Conservation (phyloP, 2,888 invertebrate species). For the Drosophila subsilvestris region DNA sequence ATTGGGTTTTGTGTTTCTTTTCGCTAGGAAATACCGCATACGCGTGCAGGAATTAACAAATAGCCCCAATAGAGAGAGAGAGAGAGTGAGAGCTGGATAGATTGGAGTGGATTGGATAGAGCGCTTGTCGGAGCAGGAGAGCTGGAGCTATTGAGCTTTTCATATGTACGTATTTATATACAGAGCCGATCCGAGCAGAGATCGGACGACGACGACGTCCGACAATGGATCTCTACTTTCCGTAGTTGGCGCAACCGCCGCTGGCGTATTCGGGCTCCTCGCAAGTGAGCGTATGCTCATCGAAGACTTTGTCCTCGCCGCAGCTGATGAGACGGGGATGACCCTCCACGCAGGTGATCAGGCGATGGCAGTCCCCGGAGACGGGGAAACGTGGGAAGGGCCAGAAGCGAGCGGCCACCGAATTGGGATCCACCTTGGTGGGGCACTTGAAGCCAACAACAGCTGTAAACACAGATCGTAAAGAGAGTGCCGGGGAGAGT, state of each 20-base stretch:
- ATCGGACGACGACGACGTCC: not conserved
- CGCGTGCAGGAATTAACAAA: slow-evolving; percentile 10
- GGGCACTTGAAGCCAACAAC: slow-evolving; percentile 97
- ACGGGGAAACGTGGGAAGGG: slow-evolving; percentile 96
- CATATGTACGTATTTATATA: slow-evolving; percentile 46
- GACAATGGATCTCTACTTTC: slow-evolving; percentile 64
- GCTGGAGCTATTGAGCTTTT: slow-evolving; percentile 44
- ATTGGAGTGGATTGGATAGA: not conserved
- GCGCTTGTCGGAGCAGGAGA: slow-evolving; percentile 5
- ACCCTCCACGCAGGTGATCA: slow-evolving; percentile 96
- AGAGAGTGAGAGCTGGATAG: slow-evolving; percentile 8
- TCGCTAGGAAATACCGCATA: slow-evolving; percentile 2
- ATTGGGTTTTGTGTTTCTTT: not conserved
- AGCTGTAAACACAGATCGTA: slow-evolving; percentile 85
- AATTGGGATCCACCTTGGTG: slow-evolving; percentile 91
- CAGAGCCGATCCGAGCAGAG: slow-evolving; percentile 38
- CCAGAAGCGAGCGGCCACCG: slow-evolving; percentile 94
- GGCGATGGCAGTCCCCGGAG: slow-evolving; percentile 92
- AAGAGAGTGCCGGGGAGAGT: not conserved
- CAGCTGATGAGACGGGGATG: slow-evolving; percentile 94
- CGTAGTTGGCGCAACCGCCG: slow-evolving; percentile 79
- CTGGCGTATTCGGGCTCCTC: slow-evolving; percentile 86
- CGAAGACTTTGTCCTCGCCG: slow-evolving; percentile 94
- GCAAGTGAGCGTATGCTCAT: slow-evolving; percentile 92
- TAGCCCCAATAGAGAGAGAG: not conserved